These are phyloP conservation scores for Chymomyza costata DNA, from an alignment of 1,140 invertebrate genomes.

Conservation along the genomic window DNA sequence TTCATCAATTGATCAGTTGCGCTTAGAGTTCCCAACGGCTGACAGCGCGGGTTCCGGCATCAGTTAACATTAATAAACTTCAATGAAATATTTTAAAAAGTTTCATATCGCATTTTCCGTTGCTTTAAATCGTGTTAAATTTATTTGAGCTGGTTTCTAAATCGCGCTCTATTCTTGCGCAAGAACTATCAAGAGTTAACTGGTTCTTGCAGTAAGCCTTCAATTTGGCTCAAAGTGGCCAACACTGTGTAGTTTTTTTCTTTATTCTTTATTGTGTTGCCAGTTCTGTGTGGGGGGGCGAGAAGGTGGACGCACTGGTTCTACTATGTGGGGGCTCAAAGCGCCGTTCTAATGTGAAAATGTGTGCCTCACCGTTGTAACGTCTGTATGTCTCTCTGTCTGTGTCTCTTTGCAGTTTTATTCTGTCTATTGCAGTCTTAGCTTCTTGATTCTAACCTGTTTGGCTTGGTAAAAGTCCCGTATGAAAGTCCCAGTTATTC, in stretches of 20 bases:
- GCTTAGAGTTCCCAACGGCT: background rate
- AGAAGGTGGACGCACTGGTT: too few species aligned
- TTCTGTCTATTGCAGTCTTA: conserved; percentile 21
- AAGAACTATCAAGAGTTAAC: conserved; percentile 55
- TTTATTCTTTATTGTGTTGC: background rate
- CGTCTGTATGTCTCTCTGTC: conserved; percentile 1
- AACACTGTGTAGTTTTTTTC: too few species aligned
- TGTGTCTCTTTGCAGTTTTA: conserved; percentile 9
- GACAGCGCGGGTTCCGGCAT: background rate
- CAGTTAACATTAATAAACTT: conserved; percentile 52
- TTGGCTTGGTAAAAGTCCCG: conserved; percentile 72
- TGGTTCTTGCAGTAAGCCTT: conserved; percentile 59
- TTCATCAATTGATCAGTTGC: too few species aligned
- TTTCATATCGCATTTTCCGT: conserved; percentile 69
- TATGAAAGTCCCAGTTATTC: conserved; percentile 75
- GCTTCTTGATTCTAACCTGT: conserved; percentile 64
- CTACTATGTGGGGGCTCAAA: conserved; percentile 29
- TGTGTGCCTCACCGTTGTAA: conserved; percentile 71
- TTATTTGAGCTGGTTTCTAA: conserved; percentile 48
- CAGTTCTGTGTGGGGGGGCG: too few species aligned
- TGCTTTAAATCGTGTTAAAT: conserved; percentile 69
- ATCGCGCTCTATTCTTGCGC: conserved; percentile 33
- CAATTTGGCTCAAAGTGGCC: conserved; percentile 52
- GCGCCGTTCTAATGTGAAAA: conserved; percentile 64
- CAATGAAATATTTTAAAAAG: too few species aligned